A percentile compares a stretch with the other conserved stretches of the same genome.
Conservation (phyloP, 2,113 vertebrate species). For the Mellivora capensis region DNA sequence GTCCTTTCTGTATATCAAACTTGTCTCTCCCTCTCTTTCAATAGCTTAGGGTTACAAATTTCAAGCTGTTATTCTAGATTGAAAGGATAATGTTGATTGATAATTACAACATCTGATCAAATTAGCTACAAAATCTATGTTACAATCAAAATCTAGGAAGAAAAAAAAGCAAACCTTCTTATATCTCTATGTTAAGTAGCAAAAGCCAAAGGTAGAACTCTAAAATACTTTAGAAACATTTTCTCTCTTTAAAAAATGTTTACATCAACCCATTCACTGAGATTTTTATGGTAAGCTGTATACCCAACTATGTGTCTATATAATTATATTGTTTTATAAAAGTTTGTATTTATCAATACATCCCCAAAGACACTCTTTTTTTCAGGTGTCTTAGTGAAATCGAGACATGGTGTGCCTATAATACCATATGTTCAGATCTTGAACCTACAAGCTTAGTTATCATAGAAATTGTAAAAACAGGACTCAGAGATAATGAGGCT, state of each 20-base stretch:
- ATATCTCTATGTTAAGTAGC: background rate
- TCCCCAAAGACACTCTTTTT: background rate
- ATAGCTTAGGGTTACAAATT: background rate
- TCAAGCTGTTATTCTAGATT: background rate
- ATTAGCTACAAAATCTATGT: background rate
- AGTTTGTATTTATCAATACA: background rate
- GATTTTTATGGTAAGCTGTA: background rate
- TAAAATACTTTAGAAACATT: background rate
- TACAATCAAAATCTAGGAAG: background rate
- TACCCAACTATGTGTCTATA: background rate
- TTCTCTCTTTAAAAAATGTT: background rate
- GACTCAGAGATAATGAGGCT: background rate
- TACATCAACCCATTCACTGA: background rate
- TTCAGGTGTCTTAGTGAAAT: background rate
- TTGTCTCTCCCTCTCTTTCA: background rate
- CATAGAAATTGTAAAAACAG: background rate
- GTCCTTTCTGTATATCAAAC: background rate
- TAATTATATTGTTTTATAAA: background rate
- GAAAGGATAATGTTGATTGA: background rate
- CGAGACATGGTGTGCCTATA: background rate
- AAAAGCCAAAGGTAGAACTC: background rate
- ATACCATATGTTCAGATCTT: background rate
- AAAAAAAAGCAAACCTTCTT: background rate
- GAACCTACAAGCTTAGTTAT: background rate
- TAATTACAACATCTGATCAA: background rate